Conservation (phyloP, 2,888 invertebrate species). For the Acanthosepion esculentum region DNA sequence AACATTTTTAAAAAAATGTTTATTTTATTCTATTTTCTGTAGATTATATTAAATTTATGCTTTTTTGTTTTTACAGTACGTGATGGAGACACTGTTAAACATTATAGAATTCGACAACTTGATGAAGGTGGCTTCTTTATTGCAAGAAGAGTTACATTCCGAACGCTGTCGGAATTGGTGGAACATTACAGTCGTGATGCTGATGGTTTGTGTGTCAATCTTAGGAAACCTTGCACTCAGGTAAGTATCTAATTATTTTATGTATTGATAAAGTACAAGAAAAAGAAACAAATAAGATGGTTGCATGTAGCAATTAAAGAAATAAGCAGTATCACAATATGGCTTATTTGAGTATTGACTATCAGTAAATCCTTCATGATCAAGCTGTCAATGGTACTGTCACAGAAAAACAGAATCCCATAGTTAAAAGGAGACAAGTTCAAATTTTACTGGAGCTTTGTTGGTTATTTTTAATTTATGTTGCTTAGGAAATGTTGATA, state of each 20-base stretch:
- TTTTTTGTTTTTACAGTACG: slow-evolving; percentile 83
- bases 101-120: slow-evolving; percentile 97
- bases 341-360: too few species aligned
- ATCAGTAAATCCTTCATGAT: too few species aligned
- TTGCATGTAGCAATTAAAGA: too few species aligned
- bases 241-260: slow-evolving; percentile 58
- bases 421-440: too few species aligned
- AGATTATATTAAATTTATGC: neutral
- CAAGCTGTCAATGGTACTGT: too few species aligned
- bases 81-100: slow-evolving; percentile 99
- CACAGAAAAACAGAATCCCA: too few species aligned
- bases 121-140: slow-evolving; percentile 99
- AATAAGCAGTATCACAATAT: too few species aligned
- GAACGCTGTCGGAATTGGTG: slow-evolving; percentile 96
- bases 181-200: slow-evolving; percentile 98
- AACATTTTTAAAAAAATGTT: neutral
- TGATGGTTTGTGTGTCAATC: slow-evolving; percentile 97
- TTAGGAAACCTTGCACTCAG: slow-evolving; percentile 77
- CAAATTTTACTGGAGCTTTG: too few species aligned
- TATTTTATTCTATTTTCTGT: neutral
- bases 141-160: slow-evolving; percentile 96
- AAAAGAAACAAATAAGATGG: neutral
- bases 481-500: too few species aligned
- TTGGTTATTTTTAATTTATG: too few species aligned
- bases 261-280: neutral